Evolutionary conservation across 2,888 invertebrate genomes (phyloP).

Genomic region (Lasioglossum pauxillum): DNA sequence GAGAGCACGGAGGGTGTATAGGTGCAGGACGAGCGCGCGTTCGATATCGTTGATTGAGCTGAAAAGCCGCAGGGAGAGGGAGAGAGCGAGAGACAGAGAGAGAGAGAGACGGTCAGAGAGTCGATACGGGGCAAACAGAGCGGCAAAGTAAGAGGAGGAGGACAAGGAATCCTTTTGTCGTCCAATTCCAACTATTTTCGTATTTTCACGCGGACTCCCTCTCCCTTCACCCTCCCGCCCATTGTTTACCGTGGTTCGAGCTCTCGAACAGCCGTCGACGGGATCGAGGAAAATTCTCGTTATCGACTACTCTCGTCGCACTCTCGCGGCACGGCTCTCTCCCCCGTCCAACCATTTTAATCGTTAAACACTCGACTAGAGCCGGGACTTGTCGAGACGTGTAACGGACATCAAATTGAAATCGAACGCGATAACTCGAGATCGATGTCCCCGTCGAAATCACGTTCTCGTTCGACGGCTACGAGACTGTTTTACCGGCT

Average conservation of each 20-base stretch:
- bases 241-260: conserved; percentile 28
- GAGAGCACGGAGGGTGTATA: not conserved
- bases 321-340: not conserved
- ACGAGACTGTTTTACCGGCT: not conserved
- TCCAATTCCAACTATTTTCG: conserved; percentile 50
- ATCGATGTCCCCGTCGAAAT: conserved; percentile 3
- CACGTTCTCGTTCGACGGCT: not conserved
- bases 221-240: not conserved
- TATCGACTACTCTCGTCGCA: conserved; percentile 13
- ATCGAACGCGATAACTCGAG: conserved; percentile 4
- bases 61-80: conserved; percentile 30
- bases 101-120: not conserved
- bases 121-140: conserved; percentile 57
- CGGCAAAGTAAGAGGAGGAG: conserved; percentile 50
- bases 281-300: conserved; percentile 24
- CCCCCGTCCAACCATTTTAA: not conserved
- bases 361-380: not conserved
- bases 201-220: conserved; percentile 46
- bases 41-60: conserved; percentile 58
- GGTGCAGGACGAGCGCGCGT: conserved; percentile 2
- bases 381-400: not conserved
- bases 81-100: no score
- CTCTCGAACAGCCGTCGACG: conserved; percentile 8
- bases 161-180: conserved; percentile 45
- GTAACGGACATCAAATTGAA: conserved; percentile 7